Evolutionary conservation across 2,797 vertebrate species (phyloP), one percentile per base, ranked within the genome.

Genomic region (Chelidonichthys spinosus): DNA sequence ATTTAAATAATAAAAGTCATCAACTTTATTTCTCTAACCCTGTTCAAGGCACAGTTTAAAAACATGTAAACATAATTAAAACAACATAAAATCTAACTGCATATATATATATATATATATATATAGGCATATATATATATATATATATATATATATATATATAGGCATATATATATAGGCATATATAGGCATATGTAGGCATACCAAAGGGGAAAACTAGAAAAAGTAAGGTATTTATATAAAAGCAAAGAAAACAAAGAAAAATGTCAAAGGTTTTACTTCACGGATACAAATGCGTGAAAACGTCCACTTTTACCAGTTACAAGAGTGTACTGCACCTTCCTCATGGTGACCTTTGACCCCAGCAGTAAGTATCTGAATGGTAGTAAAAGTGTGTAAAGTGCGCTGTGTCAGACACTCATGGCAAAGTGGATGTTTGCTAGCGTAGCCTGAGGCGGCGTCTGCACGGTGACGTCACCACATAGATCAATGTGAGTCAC

Each of bases 401-500:
- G 63, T 18, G 61, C 47, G 25, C 17, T 0, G 33, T 14, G 68
- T 79, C 49, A 52, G 44, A 47, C 60, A 6, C 25, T 59, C 40
- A 46, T 14, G 47, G 78, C 76, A 74, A 74, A 83, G 76, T 74
- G 72, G 43, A 71, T 78, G 76, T 81, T 87, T 87, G 76, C 69
- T 18, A 74, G 14, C 3, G 69, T 62, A 60, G 73, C 75, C 78
- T 1, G 15, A 73, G 77, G 89, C 81, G 76, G 59, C 84, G 44
- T 25, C 25, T 25, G 56, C 59, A 37, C 7, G 39, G 8, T 90
- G 90, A 89, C 66, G 81, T 90, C 87, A 89, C 15, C 52, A 0
- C 85, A 36, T 11, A 14, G 70, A 83, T 82, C 61, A 72, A 60
- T 67, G n/a, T 87, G 89, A 89, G 73, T 90, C 90, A 92, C 40